Evolutionary conservation across 2,797 vertebrate genomes (phyloP).

Genomic region (Melanotaenia maccullochi): DNA sequence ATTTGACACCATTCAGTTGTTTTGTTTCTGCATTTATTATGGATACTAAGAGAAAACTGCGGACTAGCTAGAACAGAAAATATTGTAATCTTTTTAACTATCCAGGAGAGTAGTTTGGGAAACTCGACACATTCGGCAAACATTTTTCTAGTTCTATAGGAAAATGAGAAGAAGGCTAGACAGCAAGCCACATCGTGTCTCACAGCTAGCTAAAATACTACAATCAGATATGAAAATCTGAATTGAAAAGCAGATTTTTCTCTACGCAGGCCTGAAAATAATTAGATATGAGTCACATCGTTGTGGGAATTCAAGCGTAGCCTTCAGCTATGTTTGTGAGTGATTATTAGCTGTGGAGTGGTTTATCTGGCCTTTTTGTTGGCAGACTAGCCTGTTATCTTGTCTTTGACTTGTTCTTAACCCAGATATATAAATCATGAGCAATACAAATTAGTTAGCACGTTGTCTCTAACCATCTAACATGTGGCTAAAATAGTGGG

Average conservation of each 20-base stretch:
- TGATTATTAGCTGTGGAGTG: not conserved
- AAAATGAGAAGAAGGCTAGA: not conserved
- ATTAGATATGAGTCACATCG: not conserved
- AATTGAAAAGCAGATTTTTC: not conserved
- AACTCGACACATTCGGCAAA: not conserved
- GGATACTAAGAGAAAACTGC: too few species aligned
- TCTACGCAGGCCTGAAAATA: not conserved
- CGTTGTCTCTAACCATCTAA: constrained; percentile 1
- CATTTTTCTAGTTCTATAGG: not conserved
- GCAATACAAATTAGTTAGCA: not conserved
- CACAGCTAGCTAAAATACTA: not conserved
- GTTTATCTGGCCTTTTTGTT: not conserved
- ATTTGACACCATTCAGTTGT: too few species aligned
- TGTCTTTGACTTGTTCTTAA: not conserved
- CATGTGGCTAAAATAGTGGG: constrained; percentile 36
- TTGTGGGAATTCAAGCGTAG: not conserved
- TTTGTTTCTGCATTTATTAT: too few species aligned
- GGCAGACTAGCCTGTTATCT: not conserved
- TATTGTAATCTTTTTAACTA: not conserved
- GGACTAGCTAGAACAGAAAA: too few species aligned
- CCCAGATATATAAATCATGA: not conserved
- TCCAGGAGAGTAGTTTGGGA: not conserved
- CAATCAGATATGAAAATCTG: not conserved
- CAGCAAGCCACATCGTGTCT: too few species aligned
- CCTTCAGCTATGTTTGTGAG: not conserved